A percentile compares a stretch with the other conserved stretches of the same genome.
Conservation (phyloP, 1,140 invertebrate genomes). For the Drosophila serrata region DNA sequence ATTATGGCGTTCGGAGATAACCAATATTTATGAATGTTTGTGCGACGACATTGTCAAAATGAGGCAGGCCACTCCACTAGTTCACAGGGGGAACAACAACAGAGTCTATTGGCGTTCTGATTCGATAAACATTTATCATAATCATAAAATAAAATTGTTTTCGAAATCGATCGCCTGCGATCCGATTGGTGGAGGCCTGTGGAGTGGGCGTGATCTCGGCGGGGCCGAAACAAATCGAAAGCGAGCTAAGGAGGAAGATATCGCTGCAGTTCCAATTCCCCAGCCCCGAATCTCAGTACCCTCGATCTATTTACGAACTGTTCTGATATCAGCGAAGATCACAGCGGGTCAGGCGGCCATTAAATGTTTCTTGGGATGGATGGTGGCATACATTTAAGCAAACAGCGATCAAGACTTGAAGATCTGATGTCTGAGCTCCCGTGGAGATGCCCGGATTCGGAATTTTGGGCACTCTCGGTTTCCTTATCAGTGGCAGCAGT, state of each 20-base stretch:
- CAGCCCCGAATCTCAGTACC: slow-evolving; percentile 7
- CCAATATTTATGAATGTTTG: slow-evolving; percentile 74
- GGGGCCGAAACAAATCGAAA: slow-evolving; percentile 30
- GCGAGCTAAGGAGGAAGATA: slow-evolving; percentile 35
- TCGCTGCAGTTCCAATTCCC: slow-evolving; percentile 31
- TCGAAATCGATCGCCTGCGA: slow-evolving; percentile 70
- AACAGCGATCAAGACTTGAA: slow-evolving; percentile 36
- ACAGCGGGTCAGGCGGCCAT: slow-evolving; percentile 63
- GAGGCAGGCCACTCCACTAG: slow-evolving; percentile 65
- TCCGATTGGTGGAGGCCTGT: slow-evolving; percentile 66
- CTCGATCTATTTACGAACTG: slow-evolving; percentile 30
- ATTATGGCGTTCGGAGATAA: slow-evolving; percentile 79
- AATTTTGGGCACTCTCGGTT: slow-evolving; percentile 26
- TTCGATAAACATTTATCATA: slow-evolving; percentile 85
- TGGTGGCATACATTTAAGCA: slow-evolving; percentile 47
- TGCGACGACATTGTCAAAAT: slow-evolving; percentile 71
- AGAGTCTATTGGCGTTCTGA: slow-evolving; percentile 74
- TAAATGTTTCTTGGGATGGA: slow-evolving; percentile 30
- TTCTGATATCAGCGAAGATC: slow-evolving; percentile 76
- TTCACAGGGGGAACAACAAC: slow-evolving; percentile 32
- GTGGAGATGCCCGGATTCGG: slow-evolving; percentile 43
- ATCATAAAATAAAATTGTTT: slow-evolving; percentile 78
- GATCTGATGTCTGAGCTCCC: slow-evolving; percentile 27
- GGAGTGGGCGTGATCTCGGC: slow-evolving; percentile 65
- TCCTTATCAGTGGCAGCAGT: slow-evolving; percentile 60